A percentile compares a stretch with the other conserved stretches of the same genome.
Conservation (phyloP, 2,797 vertebrate species). For the Acrossocheilus fasciatus region DNA sequence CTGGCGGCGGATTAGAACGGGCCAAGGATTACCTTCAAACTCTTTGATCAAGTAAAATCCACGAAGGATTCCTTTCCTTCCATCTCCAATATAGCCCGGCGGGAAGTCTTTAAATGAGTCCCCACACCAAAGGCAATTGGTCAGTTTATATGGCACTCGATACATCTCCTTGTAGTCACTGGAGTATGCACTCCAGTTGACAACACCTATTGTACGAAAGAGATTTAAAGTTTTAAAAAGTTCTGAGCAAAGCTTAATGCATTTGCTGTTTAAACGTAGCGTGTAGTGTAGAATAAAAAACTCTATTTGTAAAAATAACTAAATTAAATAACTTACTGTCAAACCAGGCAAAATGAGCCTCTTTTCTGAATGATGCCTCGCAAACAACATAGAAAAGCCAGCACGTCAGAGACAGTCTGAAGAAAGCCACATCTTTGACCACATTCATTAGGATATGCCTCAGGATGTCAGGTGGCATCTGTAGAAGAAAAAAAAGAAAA, state of each 20-base stretch:
- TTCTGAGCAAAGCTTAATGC: background rate
- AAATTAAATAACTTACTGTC: background rate
- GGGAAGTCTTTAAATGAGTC: background rate
- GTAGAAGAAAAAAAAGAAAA: too few species aligned
- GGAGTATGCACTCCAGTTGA: background rate
- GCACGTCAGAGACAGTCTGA: too few species aligned
- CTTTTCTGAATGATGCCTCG: too few species aligned
- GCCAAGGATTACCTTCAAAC: background rate
- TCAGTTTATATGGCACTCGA: background rate
- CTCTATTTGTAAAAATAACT: background rate
- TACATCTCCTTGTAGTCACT: background rate
- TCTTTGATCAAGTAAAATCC: background rate
- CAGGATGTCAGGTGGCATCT: too few species aligned
- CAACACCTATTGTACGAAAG: background rate
- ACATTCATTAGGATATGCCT: too few species aligned
- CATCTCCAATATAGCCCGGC: background rate
- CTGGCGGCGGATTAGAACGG: too few species aligned
- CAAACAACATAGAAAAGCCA: too few species aligned
- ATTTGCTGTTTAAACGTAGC: background rate
- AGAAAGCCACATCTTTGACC: too few species aligned
- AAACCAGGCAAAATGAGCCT: too few species aligned
- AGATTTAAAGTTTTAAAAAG: background rate
- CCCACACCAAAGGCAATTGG: background rate
- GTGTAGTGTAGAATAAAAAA: background rate
- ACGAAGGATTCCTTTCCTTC: background rate